Conservation (phyloP, 2,888 invertebrate genomes). For the Mamestra brassicae region DNA sequence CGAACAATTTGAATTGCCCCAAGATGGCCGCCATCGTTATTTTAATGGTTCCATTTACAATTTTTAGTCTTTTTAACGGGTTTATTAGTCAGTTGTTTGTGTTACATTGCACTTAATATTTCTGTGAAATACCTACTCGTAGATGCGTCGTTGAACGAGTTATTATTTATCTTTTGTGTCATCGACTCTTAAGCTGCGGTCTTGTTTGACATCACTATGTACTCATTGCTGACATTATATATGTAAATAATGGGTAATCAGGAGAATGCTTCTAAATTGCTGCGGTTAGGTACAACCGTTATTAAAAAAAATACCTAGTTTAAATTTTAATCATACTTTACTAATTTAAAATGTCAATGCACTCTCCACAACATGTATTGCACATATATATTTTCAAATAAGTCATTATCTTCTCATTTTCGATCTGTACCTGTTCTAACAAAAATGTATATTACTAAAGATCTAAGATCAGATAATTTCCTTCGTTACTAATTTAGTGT, state of each 20-base stretch:
- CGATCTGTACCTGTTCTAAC: conserved; percentile 27
- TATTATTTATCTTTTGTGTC: conserved; percentile 61
- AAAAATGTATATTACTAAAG: conserved; percentile 26
- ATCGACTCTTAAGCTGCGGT: conserved; percentile 40
- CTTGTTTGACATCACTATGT: conserved; percentile 43
- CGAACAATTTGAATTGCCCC: conserved; percentile 39
- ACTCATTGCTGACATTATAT: conserved; percentile 40
- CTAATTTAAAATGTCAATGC: conserved; percentile 4
- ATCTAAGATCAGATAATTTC: conserved; percentile 29
- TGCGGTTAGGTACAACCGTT: conserved; percentile 33
- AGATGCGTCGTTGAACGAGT: conserved; percentile 29
- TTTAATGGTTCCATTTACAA: conserved; percentile 38
- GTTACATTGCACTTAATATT: conserved; percentile 47
- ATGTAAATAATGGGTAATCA: conserved; percentile 45
- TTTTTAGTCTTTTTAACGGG: conserved; percentile 27
- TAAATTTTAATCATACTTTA: conserved; percentile 19
- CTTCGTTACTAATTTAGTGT: conserved; percentile 40
- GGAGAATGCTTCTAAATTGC: conserved; percentile 32
- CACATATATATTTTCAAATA: background rate
- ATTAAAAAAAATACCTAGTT: conserved; percentile 11
- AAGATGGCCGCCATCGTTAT: conserved; percentile 41
- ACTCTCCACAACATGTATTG: conserved; percentile 1
- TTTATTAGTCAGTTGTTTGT: conserved; percentile 45
- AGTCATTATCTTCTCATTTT: conserved; percentile 9
- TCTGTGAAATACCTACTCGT: conserved; percentile 28